Base-by-base conservation (phyloP, 1,140 invertebrate genomes). In the Drosophila elegans region DNA sequence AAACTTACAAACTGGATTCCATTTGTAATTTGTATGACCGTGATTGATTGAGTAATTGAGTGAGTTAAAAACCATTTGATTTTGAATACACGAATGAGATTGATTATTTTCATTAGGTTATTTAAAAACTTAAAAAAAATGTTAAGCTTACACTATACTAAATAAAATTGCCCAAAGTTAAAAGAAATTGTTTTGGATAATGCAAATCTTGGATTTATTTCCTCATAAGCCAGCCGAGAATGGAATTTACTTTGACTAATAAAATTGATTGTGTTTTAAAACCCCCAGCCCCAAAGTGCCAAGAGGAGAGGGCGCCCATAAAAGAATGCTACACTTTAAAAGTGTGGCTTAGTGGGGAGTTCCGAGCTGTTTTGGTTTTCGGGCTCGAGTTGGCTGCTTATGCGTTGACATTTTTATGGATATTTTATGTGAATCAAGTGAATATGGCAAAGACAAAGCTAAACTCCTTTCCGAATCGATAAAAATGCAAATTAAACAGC, bases 401-500 rank as follows among this genome's bases (percentile, higher is more conserved):
- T 74, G 67, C 75, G 84, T 66, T 88, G 84, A 88, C 84, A 88
- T 80, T 88, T 88, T 88, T 88, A 88, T 88, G 80, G 59, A 29
- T 39, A 71, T 88, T 88, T 88, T 88, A 89, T 88, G 83, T 66
- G 55, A 45, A 83, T 69, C 60, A 75, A 69, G 74, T 73, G 72
- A 68, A 59, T 81, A 61, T 72, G 78, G 74, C 55, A 66, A 73
- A 79, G 75, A 88, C 83, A 88, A 72, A 83, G 83, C 84, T 88
- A 72, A 88, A 76, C 79, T 88, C 52, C 76, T 83, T 82, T 80
- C 44, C 21, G 64, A 88, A 88, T 88, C 83, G 83, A 88, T 88
- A 89, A 88, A 88, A 89, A 88, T 88, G 83, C 84, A 88, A 89
- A 88, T 88, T 88, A 88, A 88, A 89, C 76, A 83, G 63, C 67